phyloP scores from a whole-genome alignment of 2,888 invertebrate species.

The Hartigia nigra region DNA sequence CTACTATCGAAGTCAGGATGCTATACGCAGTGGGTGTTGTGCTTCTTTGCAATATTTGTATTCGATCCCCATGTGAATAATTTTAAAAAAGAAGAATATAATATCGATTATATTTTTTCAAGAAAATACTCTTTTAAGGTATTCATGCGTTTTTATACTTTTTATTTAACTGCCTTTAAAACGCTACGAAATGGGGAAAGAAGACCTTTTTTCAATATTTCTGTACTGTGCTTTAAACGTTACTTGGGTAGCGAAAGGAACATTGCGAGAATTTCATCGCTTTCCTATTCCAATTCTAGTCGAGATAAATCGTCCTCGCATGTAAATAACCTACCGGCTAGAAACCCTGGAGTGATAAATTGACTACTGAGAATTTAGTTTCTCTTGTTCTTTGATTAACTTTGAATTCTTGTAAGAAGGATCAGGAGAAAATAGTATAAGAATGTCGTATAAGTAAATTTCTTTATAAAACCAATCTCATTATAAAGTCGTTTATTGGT shows the following conservation, averaged over 20 bases:
- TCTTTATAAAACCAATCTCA: background rate
- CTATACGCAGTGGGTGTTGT: background rate
- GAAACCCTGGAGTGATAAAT: constrained; percentile 24
- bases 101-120: background rate
- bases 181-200: background rate
- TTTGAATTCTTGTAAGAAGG: constrained; percentile 21
- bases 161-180: background rate
- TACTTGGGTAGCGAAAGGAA: background rate
- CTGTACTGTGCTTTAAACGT: background rate
- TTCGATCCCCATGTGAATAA: background rate
- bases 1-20: background rate
- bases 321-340: constrained; percentile 43
- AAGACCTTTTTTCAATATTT: background rate
- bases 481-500: too few species aligned
- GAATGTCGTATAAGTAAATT: constrained; percentile 7
- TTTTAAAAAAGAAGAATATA: background rate
- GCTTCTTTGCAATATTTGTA: background rate
- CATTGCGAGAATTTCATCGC: constrained; percentile 38
- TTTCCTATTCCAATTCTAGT: constrained; percentile 35
- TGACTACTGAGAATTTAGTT: constrained; percentile 29
- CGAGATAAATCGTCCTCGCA: constrained; percentile 44
- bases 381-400: constrained; percentile 31
- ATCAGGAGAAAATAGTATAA: constrained; percentile 8
- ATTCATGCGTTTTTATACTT: background rate
- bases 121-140: background rate